A percentile compares a stretch with the other conserved stretches of the same genome.
These are phyloP conservation scores for Pseudomyrmex pallidus DNA, from an alignment of 1,140 invertebrate species.

Conservation along the genomic window DNA sequence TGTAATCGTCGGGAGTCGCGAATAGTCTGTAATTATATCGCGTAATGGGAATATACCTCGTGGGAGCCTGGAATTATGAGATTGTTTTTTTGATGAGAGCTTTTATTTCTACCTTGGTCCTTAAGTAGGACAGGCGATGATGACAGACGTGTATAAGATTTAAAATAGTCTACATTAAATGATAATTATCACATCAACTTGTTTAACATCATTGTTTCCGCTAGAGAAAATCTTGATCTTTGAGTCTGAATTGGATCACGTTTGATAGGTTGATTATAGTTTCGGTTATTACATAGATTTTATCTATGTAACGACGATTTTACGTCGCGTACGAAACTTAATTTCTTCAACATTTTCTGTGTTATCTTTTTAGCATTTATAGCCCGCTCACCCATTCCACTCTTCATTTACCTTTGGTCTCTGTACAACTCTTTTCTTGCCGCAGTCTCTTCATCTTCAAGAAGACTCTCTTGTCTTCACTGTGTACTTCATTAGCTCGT, in stretches of 20 bases:
- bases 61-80: constrained; percentile 47
- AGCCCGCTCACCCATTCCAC: not conserved
- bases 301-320: too few relatives aligned
- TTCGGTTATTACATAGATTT: too few relatives aligned
- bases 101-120: constrained; percentile 6
- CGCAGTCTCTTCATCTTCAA: constrained; percentile 4
- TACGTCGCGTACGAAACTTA: too few relatives aligned
- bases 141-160: not conserved
- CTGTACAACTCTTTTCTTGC: not conserved
- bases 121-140: not conserved
- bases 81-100: constrained; percentile 45
- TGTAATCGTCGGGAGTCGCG: constrained; percentile 28
- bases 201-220: not conserved
- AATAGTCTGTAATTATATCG: constrained; percentile 32
- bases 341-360: too few relatives aligned
- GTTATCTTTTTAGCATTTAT: not conserved
- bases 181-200: not conserved
- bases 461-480: constrained; percentile 34
- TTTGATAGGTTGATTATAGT: too few relatives aligned
- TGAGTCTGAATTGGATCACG: too few relatives aligned
- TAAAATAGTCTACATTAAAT: not conserved
- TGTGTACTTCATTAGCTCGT: constrained; percentile 36
- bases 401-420: constrained; percentile 20
- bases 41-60: constrained; percentile 39
- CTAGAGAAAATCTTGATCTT: not conserved